phyloP scores from a whole-genome alignment of 2,797 vertebrate genomes.

The Periophthalmus magnuspinnatus region DNA sequence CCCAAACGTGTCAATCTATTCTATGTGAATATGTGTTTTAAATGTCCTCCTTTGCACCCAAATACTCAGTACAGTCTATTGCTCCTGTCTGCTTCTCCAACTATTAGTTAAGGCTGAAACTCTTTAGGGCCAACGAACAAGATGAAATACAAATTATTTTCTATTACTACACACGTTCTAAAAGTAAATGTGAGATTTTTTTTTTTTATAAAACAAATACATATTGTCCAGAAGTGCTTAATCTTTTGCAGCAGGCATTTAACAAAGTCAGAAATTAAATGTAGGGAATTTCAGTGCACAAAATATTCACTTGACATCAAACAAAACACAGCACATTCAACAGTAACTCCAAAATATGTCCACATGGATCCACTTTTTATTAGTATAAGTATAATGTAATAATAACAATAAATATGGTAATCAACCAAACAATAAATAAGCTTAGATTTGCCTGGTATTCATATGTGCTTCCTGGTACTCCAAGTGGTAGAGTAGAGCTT shows the following conservation, averaged over 20 bases:
- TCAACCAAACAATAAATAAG: not conserved
- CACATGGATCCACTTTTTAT: conserved; percentile 1
- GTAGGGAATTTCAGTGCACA: not conserved
- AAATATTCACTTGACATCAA: not conserved
- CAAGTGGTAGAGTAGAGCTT: no score
- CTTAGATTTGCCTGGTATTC: not conserved
- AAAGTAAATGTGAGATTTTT: not conserved
- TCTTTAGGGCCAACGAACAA: no score
- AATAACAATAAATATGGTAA: not conserved
- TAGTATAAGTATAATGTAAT: not conserved
- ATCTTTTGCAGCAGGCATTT: not conserved
- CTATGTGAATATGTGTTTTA: not conserved
- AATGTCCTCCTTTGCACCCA: not conserved
- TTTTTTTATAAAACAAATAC: not conserved
- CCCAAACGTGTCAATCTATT: not conserved
- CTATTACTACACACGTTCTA: not conserved
- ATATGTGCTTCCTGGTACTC: not conserved
- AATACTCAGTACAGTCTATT: not conserved
- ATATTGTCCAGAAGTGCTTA: conserved; percentile 1
- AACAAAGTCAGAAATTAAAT: not conserved
- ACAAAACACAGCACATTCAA: not conserved
- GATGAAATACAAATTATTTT: not conserved
- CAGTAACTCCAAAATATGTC: not conserved
- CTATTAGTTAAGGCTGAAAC: not conserved
- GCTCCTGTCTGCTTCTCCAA: not conserved